Percentiles rank a stretch among this genome's conserved stretches.
Evolutionary conservation across 1,140 invertebrate genomes (phyloP).

Genomic region (Temnothorax longispinosus): DNA sequence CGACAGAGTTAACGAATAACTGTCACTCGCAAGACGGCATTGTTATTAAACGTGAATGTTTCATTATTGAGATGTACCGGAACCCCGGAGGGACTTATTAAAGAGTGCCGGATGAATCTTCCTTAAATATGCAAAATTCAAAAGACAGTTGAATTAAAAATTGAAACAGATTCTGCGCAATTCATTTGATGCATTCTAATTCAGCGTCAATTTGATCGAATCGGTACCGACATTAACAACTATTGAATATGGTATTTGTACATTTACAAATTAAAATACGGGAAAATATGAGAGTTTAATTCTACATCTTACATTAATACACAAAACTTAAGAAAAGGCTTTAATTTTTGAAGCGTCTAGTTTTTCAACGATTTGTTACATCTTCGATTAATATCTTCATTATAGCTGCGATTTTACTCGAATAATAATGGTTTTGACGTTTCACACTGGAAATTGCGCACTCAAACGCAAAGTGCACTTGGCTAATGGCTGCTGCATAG

Average conservation of each 20-base stretch:
- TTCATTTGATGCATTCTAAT: background rate
- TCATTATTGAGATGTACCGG: background rate
- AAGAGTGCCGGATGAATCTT: background rate
- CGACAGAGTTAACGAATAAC: background rate
- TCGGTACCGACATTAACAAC: background rate
- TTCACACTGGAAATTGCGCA: conserved; percentile 14
- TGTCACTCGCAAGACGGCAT: background rate
- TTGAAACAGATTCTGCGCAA: background rate
- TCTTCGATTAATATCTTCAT: background rate
- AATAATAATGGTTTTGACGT: conserved; percentile 17
- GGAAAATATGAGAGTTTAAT: background rate
- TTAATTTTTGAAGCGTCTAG: background rate
- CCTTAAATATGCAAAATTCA: background rate
- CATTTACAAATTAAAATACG: background rate
- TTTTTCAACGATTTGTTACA: background rate
- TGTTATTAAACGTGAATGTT: conserved; percentile 1
- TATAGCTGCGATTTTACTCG: background rate
- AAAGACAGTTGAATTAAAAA: background rate
- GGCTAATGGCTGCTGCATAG: conserved; percentile 6
- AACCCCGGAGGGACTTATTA: background rate
- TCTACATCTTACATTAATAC: background rate
- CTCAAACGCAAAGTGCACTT: conserved; percentile 39
- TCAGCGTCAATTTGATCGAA: background rate
- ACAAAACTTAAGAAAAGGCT: background rate
- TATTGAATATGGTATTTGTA: background rate